Percentiles rank a stretch among this genome's conserved stretches.
phyloP scores from a whole-genome alignment of 92 coral and sea anemone genomes.

The Isaurus tuberculatus region DNA sequence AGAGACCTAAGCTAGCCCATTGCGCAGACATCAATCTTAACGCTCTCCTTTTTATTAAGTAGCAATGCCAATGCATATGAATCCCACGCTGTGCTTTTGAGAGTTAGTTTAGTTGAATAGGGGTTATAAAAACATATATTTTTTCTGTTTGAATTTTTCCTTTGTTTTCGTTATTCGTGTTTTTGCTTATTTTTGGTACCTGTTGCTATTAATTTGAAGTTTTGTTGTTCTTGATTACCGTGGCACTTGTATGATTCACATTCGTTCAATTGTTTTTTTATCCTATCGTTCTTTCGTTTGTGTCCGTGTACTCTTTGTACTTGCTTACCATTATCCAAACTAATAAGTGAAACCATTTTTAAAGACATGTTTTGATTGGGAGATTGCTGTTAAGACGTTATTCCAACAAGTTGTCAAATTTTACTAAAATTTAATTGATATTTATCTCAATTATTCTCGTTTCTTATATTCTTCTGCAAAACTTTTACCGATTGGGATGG shows the following conservation, averaged over 20 bases:
- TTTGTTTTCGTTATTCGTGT: neutral
- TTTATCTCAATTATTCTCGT: neutral
- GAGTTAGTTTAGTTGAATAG: neutral
- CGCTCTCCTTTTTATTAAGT: neutral
- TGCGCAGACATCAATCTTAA: neutral
- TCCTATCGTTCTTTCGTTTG: neutral
- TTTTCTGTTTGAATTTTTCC: no score
- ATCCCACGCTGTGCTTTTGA: neutral
- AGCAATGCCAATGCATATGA: neutral
- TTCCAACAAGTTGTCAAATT: neutral
- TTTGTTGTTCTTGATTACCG: neutral
- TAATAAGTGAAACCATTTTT: neutral
- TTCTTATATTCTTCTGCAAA: neutral
- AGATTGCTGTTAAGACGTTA: no score
- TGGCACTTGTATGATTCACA: neutral
- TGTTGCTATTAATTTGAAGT: neutral
- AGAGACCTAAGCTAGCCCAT: neutral
- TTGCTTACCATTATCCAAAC: neutral
- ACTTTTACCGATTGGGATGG: no score
- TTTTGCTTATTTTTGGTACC: neutral
- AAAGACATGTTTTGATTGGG: no score
- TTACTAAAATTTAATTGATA: neutral
- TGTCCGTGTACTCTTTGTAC: neutral
- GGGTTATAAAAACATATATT: no score
- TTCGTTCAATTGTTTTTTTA: neutral